These are phyloP conservation scores for Macrosiphum euphorbiae DNA, from an alignment of 2,888 invertebrate species.

Conservation along the genomic window DNA sequence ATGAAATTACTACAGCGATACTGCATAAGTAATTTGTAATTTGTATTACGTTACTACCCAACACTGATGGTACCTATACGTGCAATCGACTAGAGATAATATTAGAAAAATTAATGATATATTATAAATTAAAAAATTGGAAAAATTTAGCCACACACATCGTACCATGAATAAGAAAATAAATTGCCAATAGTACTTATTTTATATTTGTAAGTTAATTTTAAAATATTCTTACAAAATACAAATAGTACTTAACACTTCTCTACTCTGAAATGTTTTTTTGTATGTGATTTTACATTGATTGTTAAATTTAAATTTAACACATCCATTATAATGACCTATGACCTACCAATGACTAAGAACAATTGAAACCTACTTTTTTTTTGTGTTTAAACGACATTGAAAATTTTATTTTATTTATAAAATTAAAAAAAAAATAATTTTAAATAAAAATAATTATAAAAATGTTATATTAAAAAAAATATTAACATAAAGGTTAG, in stretches of 20 bases:
- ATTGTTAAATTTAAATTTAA: background rate
- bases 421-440: background rate
- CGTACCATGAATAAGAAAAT: too few species aligned
- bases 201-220: too few species aligned
- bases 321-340: background rate
- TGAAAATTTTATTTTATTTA: background rate
- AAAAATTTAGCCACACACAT: too few species aligned
- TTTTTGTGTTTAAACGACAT: background rate
- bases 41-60: too few species aligned
- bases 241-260: background rate
- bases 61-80: too few species aligned
- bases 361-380: background rate
- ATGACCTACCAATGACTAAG: background rate
- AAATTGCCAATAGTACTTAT: too few species aligned
- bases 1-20: too few species aligned
- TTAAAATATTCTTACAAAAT: too few species aligned
- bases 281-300: background rate
- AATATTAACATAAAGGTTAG: background rate
- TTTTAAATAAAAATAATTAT: background rate
- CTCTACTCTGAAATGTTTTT: background rate
- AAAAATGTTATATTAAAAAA: background rate
- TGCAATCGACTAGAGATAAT: too few species aligned
- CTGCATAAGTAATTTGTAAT: too few species aligned
- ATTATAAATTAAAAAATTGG: too few species aligned
- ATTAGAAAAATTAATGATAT: too few species aligned